Conservation (phyloP, 2,797 vertebrate species). For the Lacerta viridis region DNA sequence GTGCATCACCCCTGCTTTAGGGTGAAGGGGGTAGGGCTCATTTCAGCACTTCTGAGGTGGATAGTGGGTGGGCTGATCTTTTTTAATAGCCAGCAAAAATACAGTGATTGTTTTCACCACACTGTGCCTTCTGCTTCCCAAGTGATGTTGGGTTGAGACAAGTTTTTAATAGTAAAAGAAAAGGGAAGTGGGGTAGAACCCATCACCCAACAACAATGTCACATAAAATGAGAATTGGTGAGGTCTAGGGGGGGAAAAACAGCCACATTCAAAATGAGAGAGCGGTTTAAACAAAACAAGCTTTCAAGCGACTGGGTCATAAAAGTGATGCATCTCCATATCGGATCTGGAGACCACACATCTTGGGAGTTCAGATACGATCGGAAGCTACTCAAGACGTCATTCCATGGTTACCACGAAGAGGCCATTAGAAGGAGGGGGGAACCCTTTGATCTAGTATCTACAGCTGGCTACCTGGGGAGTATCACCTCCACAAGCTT, state of each 20-base stretch:
- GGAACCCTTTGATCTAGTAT: conserved; percentile 7
- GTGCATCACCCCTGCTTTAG: too few species aligned
- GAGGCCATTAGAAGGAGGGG: conserved; percentile 18
- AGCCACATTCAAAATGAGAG: conserved; percentile 50
- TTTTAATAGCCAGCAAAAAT: not conserved
- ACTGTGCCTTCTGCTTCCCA: conserved; percentile 64
- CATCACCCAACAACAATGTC: conserved; percentile 24
- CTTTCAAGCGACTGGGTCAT: conserved; percentile 1
- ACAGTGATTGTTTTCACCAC: not conserved
- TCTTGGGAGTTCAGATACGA: not conserved
- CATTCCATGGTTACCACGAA: conserved; percentile 8
- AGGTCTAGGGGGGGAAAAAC: conserved; percentile 4
- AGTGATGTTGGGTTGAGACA: conserved; percentile 71
- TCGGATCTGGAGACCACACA: conserved; percentile 57
- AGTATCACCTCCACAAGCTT: conserved; percentile 39
- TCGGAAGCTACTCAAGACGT: not conserved
- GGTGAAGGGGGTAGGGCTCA: not conserved
- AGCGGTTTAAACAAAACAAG: conserved; percentile 45
- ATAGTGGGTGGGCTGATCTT: not conserved
- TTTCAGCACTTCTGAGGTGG: not conserved
- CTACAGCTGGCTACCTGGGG: conserved; percentile 6
- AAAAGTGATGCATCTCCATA: conserved; percentile 59
- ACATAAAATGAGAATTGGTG: conserved; percentile 59
- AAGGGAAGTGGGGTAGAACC: not conserved
- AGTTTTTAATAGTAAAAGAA: conserved; percentile 49